phyloP scores from a whole-genome alignment of 2,888 invertebrate species.

The Pimpla rufipes region DNA sequence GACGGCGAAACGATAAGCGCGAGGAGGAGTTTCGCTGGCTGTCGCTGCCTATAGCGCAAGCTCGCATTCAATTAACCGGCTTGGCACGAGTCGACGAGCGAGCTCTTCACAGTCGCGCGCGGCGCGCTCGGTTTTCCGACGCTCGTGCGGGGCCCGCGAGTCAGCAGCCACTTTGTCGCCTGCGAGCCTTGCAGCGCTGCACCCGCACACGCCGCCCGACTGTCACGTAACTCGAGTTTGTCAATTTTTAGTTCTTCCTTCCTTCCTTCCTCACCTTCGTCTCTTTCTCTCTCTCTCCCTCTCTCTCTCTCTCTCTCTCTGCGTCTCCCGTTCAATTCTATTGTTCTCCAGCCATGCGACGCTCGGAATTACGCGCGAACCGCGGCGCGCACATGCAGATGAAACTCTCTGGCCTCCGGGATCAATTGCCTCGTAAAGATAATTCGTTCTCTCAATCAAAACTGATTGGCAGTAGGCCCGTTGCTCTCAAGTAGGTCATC shows the following conservation, averaged over 20 bases:
- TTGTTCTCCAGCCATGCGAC: neutral
- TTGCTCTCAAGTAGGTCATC: conserved; percentile 53
- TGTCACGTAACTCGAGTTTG: neutral
- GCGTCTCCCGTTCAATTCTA: conserved; percentile 24
- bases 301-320: conserved; percentile 32
- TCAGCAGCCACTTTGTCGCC: conserved; percentile 1
- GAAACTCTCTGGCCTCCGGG: conserved; percentile 49
- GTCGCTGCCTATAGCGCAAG: conserved; percentile 6
- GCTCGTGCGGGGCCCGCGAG: neutral
- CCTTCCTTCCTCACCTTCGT: neutral
- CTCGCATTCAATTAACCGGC: conserved; percentile 37
- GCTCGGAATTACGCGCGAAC: neutral
- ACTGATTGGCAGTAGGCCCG: conserved; percentile 56
- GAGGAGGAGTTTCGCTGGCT: neutral
- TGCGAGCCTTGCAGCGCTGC: neutral
- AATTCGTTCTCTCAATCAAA: conserved; percentile 65
- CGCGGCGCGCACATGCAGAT: neutral
- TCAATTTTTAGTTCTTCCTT: conserved; percentile 4
- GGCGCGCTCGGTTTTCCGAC: conserved; percentile 3
- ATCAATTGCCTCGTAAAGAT: conserved; percentile 69
- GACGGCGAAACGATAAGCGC: conserved; percentile 1
- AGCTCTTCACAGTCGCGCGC: conserved; percentile 4
- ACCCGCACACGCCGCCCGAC: conserved; percentile 6
- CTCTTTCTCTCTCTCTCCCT: conserved; percentile 9
- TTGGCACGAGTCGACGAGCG: conserved; percentile 25